A percentile compares a stretch with the other conserved stretches of the same genome.
These are phyloP conservation scores for Ectobius pallidus DNA, from an alignment of 2,888 invertebrate species.

Conservation along the genomic window DNA sequence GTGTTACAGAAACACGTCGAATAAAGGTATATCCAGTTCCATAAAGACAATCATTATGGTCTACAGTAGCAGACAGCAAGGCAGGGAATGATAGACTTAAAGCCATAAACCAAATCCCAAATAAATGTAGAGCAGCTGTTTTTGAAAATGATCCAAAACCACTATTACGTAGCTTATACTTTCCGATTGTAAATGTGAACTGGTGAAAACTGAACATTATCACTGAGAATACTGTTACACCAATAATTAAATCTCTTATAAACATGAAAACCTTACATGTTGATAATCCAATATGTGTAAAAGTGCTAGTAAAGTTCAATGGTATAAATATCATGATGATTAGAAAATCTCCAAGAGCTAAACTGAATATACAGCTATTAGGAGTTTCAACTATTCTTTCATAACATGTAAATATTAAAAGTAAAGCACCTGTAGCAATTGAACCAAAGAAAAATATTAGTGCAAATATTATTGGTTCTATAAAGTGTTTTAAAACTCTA, in stretches of 20 bases:
- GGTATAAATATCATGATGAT: background rate
- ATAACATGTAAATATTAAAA: background rate
- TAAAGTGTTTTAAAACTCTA: background rate
- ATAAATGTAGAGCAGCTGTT: background rate
- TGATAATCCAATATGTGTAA: background rate
- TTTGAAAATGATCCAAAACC: background rate
- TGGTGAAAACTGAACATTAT: background rate
- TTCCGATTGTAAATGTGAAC: background rate
- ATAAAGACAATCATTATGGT: background rate
- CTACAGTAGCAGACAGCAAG: background rate
- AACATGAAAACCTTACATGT: constrained; percentile 1
- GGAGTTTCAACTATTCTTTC: background rate
- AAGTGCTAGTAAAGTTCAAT: background rate
- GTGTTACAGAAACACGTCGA: background rate
- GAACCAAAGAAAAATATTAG: background rate
- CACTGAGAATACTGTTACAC: background rate
- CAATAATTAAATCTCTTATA: background rate
- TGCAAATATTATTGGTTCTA: background rate
- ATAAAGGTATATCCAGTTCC: background rate
- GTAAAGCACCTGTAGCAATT: background rate
- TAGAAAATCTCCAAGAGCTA: background rate
- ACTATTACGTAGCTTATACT: background rate
- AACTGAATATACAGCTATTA: background rate
- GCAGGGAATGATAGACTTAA: background rate
- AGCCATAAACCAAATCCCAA: background rate